Base-by-base conservation (phyloP, 2,888 invertebrate genomes). In the Dyspetes luteomarginatus region DNA sequence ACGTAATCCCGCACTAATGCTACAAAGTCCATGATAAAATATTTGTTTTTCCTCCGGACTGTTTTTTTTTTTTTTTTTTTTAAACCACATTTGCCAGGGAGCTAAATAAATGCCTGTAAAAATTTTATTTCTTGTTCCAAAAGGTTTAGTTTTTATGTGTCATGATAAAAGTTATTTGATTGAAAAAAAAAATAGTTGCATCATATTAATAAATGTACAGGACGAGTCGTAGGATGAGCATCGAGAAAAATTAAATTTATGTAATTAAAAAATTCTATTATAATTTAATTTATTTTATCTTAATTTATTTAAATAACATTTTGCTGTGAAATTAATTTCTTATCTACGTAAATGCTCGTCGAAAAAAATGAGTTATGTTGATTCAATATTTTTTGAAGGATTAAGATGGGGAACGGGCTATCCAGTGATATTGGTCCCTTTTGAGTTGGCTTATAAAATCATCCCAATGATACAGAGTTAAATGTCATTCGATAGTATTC, bases 1-100 rank as follows among this genome's bases (percentile, higher is more conserved):
- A 58, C 71, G 75, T 80, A 76, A 80, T 76, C 75, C 71, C 71
- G 36, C 45, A 41, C 62, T 26, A 65, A 52, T 50, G 50, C 80
- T 43, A 45, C 45, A 55, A 71, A 72, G 60, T 67, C 65, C 60
- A 26, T 7, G 52, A 52, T 28, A 80, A 80, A 72, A 76, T 48
- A 67, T 80, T 55, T 67, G 36, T 55, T 30, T 30, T 7, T 26
- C 28, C 24, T 17, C 12, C 17, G 0, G 12, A n/a, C 62, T 30
- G 0, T 12, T 17, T 7, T n/a, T 17, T 28, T 26, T 43, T 5
- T n/a, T 22, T 24, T n/a, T 30, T 45, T 50, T 52, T 24, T 15
- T 36, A 50, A 36, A 4, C 9, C 17, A 1, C 12, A n/a, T 17
- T 56, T 17, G 17, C 7, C 43, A 60, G 48, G 26, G 26, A 52